A percentile compares a stretch with the other conserved stretches of the same genome.
Evolutionary conservation across 2,113 vertebrate species (phyloP).

Genomic region (Ochotona princeps): DNA sequence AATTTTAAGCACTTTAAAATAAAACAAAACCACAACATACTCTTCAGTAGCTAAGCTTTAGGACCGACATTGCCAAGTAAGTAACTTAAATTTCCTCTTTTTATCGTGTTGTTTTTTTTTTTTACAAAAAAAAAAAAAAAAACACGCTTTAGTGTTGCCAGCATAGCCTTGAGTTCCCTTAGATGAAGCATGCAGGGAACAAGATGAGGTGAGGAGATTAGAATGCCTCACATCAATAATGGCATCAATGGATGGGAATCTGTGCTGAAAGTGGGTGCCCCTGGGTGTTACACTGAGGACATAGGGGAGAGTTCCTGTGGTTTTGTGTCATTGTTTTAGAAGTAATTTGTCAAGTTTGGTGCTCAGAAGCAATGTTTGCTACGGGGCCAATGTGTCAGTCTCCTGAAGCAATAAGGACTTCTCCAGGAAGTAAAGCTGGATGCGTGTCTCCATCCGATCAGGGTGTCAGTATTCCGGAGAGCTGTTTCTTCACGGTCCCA

Average conservation of each 20-base stretch:
- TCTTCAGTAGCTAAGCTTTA: slow-evolving; percentile 20
- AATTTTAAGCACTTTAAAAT: slow-evolving; percentile 32
- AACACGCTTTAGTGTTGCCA: not conserved
- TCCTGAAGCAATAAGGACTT: not conserved
- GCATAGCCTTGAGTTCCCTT: not conserved
- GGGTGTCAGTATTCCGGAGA: not conserved
- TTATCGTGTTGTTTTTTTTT: not conserved
- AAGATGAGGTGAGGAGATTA: not conserved
- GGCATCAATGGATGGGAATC: not conserved
- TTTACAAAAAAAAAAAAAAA: not conserved
- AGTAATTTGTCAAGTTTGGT: not conserved
- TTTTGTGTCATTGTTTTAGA: not conserved
- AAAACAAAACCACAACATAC: slow-evolving; percentile 14
- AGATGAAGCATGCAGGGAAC: not conserved
- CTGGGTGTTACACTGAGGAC: not conserved
- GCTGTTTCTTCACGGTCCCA: not conserved
- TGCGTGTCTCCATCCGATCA: not conserved
- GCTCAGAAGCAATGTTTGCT: not conserved
- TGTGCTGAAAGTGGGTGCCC: not conserved
- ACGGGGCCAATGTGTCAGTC: not conserved
- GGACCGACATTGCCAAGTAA: not conserved
- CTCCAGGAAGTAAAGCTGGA: not conserved
- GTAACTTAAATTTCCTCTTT: not conserved
- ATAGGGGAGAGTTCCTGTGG: not conserved
- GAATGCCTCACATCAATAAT: not conserved